Evolutionary conservation across 2,888 invertebrate genomes (phyloP).

Genomic region (Tetanocera ferruginea): DNA sequence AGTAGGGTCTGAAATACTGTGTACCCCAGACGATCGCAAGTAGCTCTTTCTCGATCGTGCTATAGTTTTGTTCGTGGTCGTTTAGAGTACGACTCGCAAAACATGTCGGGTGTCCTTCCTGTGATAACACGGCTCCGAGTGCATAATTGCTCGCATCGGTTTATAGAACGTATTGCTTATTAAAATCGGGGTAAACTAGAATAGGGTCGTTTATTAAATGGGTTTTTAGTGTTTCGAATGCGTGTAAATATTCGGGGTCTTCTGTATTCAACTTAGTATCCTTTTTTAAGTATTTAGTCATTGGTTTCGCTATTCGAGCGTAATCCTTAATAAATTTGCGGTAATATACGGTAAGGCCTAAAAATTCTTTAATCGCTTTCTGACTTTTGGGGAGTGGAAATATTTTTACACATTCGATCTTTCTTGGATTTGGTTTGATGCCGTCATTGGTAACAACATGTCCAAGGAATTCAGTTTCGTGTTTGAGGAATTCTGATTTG

Average conservation of each 20-base stretch:
- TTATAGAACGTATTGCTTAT: no score
- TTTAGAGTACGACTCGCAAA: no score
- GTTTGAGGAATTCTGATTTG: constrained; percentile 42
- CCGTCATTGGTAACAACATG: constrained; percentile 30
- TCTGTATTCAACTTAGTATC: constrained; percentile 28
- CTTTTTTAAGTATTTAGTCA: constrained; percentile 37
- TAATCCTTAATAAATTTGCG: constrained; percentile 46
- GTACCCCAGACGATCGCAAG: no score
- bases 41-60: no score
- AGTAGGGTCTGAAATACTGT: no score
- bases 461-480: constrained; percentile 38
- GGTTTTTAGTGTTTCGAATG: no score
- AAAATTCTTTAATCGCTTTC: constrained; percentile 45
- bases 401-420: constrained; percentile 45
- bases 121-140: constrained; percentile 40
- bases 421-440: constrained; percentile 41
- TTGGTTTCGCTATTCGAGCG: constrained; percentile 43
- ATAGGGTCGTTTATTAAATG: no score
- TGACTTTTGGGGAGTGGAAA: constrained; percentile 43
- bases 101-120: no score
- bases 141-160: not conserved
- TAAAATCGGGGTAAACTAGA: no score
- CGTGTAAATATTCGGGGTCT: not conserved
- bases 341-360: constrained; percentile 47
- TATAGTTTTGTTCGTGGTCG: no score